Percentiles rank a stretch among this genome's conserved stretches.
Evolutionary conservation across 2,888 invertebrate genomes (phyloP).

Genomic region (Trissoscelio sp.): DNA sequence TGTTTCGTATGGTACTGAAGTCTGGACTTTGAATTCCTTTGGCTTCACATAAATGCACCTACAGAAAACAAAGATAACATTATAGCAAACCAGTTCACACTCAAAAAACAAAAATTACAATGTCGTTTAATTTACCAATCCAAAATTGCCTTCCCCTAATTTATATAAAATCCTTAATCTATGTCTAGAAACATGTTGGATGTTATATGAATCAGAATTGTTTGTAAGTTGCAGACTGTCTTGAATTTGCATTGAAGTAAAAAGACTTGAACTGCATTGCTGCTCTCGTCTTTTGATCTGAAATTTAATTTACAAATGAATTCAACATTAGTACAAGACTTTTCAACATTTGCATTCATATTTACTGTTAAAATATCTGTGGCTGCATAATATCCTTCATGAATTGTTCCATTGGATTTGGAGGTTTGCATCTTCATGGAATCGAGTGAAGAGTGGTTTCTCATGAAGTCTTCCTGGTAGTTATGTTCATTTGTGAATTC

Average conservation of each 20-base stretch:
- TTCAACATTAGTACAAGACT: no score
- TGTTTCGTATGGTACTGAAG: constrained; percentile 86
- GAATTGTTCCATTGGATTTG: constrained; percentile 78
- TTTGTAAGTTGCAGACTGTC: constrained; percentile 84
- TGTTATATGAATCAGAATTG: constrained; percentile 75
- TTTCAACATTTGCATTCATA: background rate
- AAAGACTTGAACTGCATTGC: constrained; percentile 88
- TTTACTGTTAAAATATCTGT: constrained; percentile 90
- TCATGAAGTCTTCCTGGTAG: constrained; percentile 85
- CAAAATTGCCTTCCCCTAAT: constrained; percentile 94
- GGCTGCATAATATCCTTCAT: constrained; percentile 90
- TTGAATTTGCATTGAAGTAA: constrained; percentile 90
- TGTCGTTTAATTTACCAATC: constrained; percentile 87
- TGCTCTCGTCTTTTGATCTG: constrained; percentile 88
- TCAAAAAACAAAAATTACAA: no score
- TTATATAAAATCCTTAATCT: constrained; percentile 92
- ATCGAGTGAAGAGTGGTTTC: constrained; percentile 74
- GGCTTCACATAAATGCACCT: constrained; percentile 90
- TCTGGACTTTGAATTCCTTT: constrained; percentile 87
- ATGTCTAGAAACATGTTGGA: constrained; percentile 89
- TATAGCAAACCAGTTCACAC: no score
- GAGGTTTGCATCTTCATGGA: constrained; percentile 75
- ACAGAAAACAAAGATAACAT: constrained; percentile 2
- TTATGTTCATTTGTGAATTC: constrained; percentile 86
- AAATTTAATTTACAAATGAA: constrained; percentile 28